These are phyloP conservation scores for Melanophora roralis DNA, from an alignment of 2,888 invertebrate species.

Conservation along the genomic window DNA sequence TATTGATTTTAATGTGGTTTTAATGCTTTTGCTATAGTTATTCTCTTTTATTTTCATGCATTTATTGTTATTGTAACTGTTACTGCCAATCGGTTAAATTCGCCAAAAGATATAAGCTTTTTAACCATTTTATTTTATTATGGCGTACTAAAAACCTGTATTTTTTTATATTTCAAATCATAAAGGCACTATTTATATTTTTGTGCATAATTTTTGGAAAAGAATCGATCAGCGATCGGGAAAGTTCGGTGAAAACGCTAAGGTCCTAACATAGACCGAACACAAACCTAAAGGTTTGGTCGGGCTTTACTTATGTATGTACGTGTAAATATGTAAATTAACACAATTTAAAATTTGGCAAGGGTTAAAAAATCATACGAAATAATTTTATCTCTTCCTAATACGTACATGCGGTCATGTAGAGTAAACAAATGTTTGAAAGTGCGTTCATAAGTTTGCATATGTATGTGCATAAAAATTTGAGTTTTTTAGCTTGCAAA, in stretches of 20 bases:
- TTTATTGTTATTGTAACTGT: constrained; percentile 37
- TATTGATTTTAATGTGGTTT: constrained; percentile 52
- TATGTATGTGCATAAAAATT: too few relatives aligned
- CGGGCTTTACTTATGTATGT: constrained; percentile 13
- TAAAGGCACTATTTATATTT: too few relatives aligned
- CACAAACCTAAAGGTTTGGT: too few relatives aligned
- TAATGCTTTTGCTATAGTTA: constrained; percentile 15
- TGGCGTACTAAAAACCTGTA: too few relatives aligned
- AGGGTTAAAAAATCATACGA: constrained; percentile 55
- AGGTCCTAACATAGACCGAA: too few relatives aligned
- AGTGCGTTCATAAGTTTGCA: too few relatives aligned
- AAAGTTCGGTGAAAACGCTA: too few relatives aligned
- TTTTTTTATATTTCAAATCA: too few relatives aligned
- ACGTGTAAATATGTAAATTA: constrained; percentile 28
- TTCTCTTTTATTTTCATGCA: constrained; percentile 14
- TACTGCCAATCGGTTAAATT: constrained; percentile 35
- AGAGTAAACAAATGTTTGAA: neutral
- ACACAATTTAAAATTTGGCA: constrained; percentile 51
- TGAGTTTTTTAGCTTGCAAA: too few relatives aligned
- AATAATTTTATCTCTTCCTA: constrained; percentile 20
- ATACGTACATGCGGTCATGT: neutral
- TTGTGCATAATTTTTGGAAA: too few relatives aligned
- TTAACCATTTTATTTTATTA: too few relatives aligned
- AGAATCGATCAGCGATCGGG: too few relatives aligned
- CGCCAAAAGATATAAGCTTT: constrained; percentile 54